Evolutionary conservation across 2,113 vertebrate genomes (phyloP), one percentile per base, ranked within the genome.

Genomic region (Clarias gariepinus): DNA sequence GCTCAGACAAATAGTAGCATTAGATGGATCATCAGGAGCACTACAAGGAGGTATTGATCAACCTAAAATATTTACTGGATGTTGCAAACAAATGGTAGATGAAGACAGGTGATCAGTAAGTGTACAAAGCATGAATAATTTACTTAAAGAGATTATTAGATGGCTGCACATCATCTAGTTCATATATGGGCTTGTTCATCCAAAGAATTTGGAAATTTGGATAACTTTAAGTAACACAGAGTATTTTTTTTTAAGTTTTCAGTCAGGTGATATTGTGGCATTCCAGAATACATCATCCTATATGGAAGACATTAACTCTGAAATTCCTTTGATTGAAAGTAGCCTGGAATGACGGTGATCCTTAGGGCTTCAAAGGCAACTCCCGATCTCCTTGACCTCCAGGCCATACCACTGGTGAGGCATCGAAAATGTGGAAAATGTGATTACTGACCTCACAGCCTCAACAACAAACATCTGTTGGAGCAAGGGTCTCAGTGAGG

Each of bases 381-480:
- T 5, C 3, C 33, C 64, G 25, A 82, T 88, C 83, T 82, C 83
- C 69, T 81, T 91, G 89, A 88, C 87, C 90, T 86, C 69, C 19
- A 83, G 58, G 90, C 84, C 87, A 86, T 86, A 83, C 71, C 82
- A 66, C 82, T 6, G 33, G 79, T 68, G 60, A 87, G 77, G 83
- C 86, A 84, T 87, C 25, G 52, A 68, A 80, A 85, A 88, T 80
- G 83, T 82, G 69, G 86, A 90, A 88, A 88, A 88, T 81, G 87
- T 84, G 88, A 90, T 87, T 87, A 87, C 85, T 89, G 88, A 91
- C 90, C 85, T 89, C 85, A 81, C 76, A 30, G 83, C 77, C 69
- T 86, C 83, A 89, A 89, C 81, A 89, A 90, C 89, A 84, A 88
- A 91, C 90, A 91, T 86, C 64, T 89, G 89, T 33, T 36, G 79